Evolutionary conservation across 2,797 vertebrate genomes (phyloP).

Genomic region (Cottoperca gobio): DNA sequence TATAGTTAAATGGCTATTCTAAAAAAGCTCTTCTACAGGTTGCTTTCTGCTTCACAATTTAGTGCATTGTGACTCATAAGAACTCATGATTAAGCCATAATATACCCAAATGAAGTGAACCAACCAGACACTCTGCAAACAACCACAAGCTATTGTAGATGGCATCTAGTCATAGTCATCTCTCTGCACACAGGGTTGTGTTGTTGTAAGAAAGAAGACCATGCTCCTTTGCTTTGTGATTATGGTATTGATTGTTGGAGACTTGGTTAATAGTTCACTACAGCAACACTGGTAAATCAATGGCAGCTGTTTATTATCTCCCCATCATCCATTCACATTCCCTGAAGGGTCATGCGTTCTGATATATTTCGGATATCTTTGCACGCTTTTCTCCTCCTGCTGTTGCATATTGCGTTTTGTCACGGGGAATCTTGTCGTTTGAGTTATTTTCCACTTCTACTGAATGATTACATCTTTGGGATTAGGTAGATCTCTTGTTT

Average conservation of each 20-base stretch:
- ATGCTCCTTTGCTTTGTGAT: conserved; percentile 22
- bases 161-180: too few species aligned
- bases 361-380: conserved; percentile 1
- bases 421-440: background rate
- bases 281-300: conserved; percentile 41
- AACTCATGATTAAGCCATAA: background rate
- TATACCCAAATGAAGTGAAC: conserved; percentile 10
- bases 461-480: background rate
- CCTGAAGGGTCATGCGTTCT: background rate
- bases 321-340: background rate
- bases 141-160: too few species aligned
- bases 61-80: background rate
- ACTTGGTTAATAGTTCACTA: conserved; percentile 54
- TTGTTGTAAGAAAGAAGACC: conserved; percentile 13
- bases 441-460: background rate
- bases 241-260: conserved; percentile 10
- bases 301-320: conserved; percentile 31
- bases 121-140: background rate
- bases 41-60: background rate
- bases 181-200: conserved; percentile 8
- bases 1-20: background rate
- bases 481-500: background rate
- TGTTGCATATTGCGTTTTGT: background rate
- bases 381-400: background rate
- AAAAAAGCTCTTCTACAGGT: background rate